Evolutionary conservation across 1,140 invertebrate species (phyloP), one percentile per base, ranked within the genome.

Genomic region (Aphidius ervi): DNA sequence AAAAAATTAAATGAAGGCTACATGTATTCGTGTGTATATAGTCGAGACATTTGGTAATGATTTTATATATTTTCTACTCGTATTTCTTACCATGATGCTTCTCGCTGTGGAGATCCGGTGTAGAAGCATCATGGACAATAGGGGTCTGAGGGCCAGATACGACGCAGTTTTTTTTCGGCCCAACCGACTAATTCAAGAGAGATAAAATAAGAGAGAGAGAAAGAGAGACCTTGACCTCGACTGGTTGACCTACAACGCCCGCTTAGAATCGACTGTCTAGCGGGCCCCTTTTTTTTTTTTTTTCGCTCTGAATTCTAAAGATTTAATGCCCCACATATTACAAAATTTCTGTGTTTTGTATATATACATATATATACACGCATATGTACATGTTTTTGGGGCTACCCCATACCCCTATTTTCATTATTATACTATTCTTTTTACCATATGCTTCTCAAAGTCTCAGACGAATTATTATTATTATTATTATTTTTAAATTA

Each of bases 221-320:
- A 61, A 56, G 37, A 48, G 20, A 75, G 71, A 64, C 76, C 77
- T 78, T 78, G 75, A 78, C 76, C 77, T 78, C 71, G 62, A 70
- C 64, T 68, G 67, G 65, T 70, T 68, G 74, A 74, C 71, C 74
- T 74, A 79, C 69, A 78, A 74, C 68, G 67, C 70, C 65, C 69
- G 70, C 67, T 69, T 65, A 63, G 62, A 67, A 70, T 68, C 67
- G 52, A 39, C 43, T 56, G 63, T 64, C 63, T 64, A 64, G 58
- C 58, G 54, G 47, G 52, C 50, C 55, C 58, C 55, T 55, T 39
- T 48, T 41, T 41, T 60, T 52, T 7, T 10, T 45, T 46, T 45
- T 45, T 37, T 56, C 54, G 54, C 42, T 23, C 58, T 47, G 43
- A 56, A 56, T 65, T 60, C 48, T 39, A 55, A 57, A 61, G 49